These are phyloP conservation scores for Aphidius ervi DNA, from an alignment of 1,140 invertebrate species.

Conservation along the genomic window DNA sequence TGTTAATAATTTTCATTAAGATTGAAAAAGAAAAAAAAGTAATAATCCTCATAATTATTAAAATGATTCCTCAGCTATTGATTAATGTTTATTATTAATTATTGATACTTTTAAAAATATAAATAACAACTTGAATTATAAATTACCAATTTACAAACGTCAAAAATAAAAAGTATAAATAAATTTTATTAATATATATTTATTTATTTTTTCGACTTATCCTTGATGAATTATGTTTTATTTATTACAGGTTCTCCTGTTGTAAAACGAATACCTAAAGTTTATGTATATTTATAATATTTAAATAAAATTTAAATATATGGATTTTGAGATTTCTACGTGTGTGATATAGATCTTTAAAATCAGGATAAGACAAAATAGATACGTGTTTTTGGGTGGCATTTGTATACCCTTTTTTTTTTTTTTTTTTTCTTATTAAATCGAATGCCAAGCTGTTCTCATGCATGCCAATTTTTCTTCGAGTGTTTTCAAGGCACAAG, in stretches of 20 bases:
- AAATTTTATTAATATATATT: not conserved
- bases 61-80: no score
- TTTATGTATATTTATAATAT: not conserved
- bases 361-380: constrained; percentile 47
- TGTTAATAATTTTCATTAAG: no score
- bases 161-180: no score
- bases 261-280: no score
- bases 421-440: constrained; percentile 46
- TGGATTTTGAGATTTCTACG: constrained; percentile 21
- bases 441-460: constrained; percentile 48
- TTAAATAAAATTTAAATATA: no score
- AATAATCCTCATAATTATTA: no score
- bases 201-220: not conserved
- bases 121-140: no score
- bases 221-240: no score
- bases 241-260: not conserved
- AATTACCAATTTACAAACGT: no score
- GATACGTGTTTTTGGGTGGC: constrained; percentile 40
- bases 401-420: constrained; percentile 18
- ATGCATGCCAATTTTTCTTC: constrained; percentile 48
- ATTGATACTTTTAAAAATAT: no score
- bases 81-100: no score
- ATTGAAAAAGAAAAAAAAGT: no score
- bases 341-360: constrained; percentile 43
- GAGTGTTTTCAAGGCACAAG: constrained; percentile 22